phyloP scores from a whole-genome alignment of 2,113 vertebrate species.

The Salvelinus sp. region DNA sequence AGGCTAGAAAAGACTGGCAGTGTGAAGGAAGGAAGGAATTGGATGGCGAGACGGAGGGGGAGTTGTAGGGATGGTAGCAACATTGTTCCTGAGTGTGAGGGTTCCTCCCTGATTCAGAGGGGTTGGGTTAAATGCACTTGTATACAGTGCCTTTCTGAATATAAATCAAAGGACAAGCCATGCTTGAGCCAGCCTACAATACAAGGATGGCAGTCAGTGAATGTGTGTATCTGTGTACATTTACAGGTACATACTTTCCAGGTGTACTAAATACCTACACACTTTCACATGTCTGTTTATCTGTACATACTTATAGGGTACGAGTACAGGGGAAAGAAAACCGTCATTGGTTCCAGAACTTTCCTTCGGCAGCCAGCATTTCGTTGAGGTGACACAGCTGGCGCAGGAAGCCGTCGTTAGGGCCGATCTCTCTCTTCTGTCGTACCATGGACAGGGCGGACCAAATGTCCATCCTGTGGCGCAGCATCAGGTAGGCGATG shows the following conservation, averaged over 20 bases:
- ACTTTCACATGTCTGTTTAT: neutral
- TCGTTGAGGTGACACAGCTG: slow-evolving; percentile 91
- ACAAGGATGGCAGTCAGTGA: neutral
- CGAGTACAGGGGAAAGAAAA: neutral
- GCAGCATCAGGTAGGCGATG: slow-evolving; percentile 92
- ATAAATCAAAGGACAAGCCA: neutral
- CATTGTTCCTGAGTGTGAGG: neutral
- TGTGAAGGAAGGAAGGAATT: slow-evolving; percentile 29
- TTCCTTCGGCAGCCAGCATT: slow-evolving; percentile 72
- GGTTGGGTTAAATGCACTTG: neutral
- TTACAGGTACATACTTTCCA: neutral
- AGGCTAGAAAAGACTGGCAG: slow-evolving; percentile 37
- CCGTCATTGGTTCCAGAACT: slow-evolving; percentile 41
- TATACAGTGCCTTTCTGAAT: neutral
- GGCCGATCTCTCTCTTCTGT: slow-evolving; percentile 90
- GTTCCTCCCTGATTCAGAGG: neutral
- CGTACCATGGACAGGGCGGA: slow-evolving; percentile 81
- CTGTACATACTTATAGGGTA: neutral
- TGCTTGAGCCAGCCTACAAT: neutral
- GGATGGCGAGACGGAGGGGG: neutral
- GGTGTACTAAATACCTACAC: neutral
- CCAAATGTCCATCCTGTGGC: slow-evolving; percentile 81
- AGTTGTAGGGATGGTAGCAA: neutral
- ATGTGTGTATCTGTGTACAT: neutral
- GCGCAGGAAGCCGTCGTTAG: slow-evolving; percentile 91